Evolutionary conservation across 2,888 invertebrate species (phyloP), one percentile per base, ranked within the genome.

Genomic region (Amblyteles armatorius): DNA sequence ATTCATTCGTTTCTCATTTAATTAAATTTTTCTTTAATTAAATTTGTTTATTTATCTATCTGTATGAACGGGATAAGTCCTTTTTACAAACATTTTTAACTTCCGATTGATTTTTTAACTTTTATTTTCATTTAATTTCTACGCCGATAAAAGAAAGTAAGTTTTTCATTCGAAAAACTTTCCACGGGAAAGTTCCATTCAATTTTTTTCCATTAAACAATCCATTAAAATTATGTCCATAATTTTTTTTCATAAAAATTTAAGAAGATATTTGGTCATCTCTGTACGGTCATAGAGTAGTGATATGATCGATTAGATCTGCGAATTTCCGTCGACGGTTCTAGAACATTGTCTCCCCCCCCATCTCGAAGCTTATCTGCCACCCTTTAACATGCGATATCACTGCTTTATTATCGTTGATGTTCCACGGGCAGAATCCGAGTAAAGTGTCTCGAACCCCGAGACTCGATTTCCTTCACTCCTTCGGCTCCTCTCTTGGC

Each of bases 341-440:
- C 26, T 29, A 16, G 48, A 36, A 29, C 33, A n/a, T 16, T 48
- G 57, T 71, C 77, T 60, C 52, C 65, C 65, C 9, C 40, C 69
- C 44, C 40, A 29, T 63, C 60, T 33, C 16, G 60, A 29, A 29
- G 65, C 74, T 74, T 74, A 74, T 83, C 79, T 69, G 36, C 65
- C 72, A 60, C 33, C 71, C 71, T 63, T 84, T 72, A 82, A 84
- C 83, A 44, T 40, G 76, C 71, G 65, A 79, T 81, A 83, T 81
- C 81, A 79, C 77, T 81, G 81, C 65, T 78, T 81, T 81, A 82
- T 81, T 67, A 86, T 81, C 65, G 65, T 78, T 65, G 65, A 78
- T 77, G 79, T 78, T 72, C 60, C 22, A 77, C 48, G n/a, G 50
- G 65, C 33, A 44, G 63, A 36, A 83, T 73, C 55, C 73, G 65